phyloP scores from a whole-genome alignment of 2,113 vertebrate species.

The Alligator mississippiensis region DNA sequence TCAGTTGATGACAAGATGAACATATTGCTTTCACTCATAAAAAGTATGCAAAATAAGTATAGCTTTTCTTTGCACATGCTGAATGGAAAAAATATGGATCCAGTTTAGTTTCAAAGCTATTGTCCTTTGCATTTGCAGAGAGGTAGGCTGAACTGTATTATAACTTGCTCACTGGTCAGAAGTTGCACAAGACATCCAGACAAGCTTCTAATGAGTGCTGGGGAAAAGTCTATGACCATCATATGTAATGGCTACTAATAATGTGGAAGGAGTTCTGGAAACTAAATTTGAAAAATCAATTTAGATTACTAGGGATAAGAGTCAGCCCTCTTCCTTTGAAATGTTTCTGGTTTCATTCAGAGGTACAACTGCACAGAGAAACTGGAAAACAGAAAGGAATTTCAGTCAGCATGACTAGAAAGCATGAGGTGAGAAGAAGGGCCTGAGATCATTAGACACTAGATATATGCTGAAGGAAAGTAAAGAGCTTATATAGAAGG shows the following conservation, averaged over 20 bases:
- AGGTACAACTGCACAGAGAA: neutral
- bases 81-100: neutral
- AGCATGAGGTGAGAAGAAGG: neutral
- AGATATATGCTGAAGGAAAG: neutral
- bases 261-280: neutral
- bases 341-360: neutral
- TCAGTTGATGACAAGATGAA: neutral
- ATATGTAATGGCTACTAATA: accelerated
- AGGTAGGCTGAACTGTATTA: neutral
- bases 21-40: neutral
- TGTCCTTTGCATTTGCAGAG: neutral
- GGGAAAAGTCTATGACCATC: neutral
- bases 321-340: neutral
- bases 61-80: neutral
- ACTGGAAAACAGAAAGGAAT: too few relatives aligned
- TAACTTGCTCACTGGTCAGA: neutral
- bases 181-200: neutral
- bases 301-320: neutral
- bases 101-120: neutral
- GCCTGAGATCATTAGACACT: accelerated
- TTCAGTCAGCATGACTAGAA: neutral
- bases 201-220: neutral
- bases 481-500: neutral
- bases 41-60: neutral
- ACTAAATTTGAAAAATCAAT: neutral